A percentile compares a stretch with the other conserved stretches of the same genome.
Conservation (phyloP, 2,113 vertebrate species). For the Scartelaos histophorus region DNA sequence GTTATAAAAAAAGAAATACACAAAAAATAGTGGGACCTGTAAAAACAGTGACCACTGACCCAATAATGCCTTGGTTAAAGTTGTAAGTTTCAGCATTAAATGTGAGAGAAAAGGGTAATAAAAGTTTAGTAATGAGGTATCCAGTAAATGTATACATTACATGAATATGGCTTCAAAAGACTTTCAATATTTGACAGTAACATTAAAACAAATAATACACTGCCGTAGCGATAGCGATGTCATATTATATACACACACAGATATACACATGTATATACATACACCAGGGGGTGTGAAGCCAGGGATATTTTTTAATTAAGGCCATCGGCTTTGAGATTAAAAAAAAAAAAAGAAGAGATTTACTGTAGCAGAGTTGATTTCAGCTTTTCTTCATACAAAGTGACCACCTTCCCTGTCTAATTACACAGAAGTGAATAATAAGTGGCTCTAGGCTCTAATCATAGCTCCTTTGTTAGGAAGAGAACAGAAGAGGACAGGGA, state of each 20-base stretch:
- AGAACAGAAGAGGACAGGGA: constrained; percentile 13
- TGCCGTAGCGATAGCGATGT: too few relatives aligned
- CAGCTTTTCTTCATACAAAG: constrained; percentile 25
- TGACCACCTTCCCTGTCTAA: constrained; percentile 35
- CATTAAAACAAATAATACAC: too few relatives aligned
- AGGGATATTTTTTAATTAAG: constrained; percentile 2
- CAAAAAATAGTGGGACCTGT: not conserved
- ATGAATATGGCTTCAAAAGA: too few relatives aligned
- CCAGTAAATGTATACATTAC: too few relatives aligned
- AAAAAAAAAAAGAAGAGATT: constrained; percentile 18
- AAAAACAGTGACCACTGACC: not conserved
- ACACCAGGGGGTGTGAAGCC: constrained; percentile 8
- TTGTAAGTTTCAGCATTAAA: too few relatives aligned
- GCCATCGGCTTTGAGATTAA: constrained; percentile 11
- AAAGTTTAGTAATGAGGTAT: too few relatives aligned
- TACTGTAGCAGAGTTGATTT: constrained; percentile 22
- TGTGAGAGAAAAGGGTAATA: not conserved
- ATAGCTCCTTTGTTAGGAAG: constrained; percentile 45
- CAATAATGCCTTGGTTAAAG: not conserved
- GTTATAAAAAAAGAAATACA: not conserved
- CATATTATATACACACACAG: too few relatives aligned
- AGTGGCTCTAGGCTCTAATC: constrained; percentile 52
- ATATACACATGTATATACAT: too few relatives aligned
- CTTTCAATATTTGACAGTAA: too few relatives aligned
- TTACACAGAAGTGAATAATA: constrained; percentile 16